Base-by-base conservation (phyloP, 2,113 vertebrate genomes). In the Oreotrochilus melanogaster region DNA sequence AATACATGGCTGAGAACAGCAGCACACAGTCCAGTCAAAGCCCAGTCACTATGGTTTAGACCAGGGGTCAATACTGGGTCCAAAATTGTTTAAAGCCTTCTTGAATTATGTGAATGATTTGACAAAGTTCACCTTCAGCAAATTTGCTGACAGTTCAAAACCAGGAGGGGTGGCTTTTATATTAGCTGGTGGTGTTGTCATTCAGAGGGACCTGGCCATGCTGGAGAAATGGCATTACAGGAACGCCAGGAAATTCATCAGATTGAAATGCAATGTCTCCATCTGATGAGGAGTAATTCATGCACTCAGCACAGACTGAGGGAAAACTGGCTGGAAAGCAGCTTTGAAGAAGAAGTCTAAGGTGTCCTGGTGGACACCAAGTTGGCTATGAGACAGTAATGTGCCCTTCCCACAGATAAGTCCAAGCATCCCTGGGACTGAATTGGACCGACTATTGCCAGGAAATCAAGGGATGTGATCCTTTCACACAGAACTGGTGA, bases 151-250 rank as follows among this genome's bases (percentile, higher is more conserved):
- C 2, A 2, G 28, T 24, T 47, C 3, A 69, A 79, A 83, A 25
- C 7, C 43, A 51, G 24, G 14, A 89, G 9, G 2, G 45, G 4
- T 10, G 8, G 11, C 23, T 90, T 4, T 22, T 84, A 13, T 5
- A 19, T 35, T 3, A 39, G 18, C 7, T 54, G 14, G 11, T 7
- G 4, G 1, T 57, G 5, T 18, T 64, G 12, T 6, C 9, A 1
- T 58, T 78, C 56, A 74, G 17, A 72, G 39, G 6, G 12, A 78
- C 27, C 7, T 43, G 30, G 15, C 61, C 14, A 33, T 18, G 6
- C 2, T 39, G 33, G 3, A 64, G 31, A 78, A 86, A 12, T 27
- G 6, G 6, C 7, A 35, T 62, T 22, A n/a, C 28, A 54, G 15
- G 7, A 85, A 50, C 3, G 43, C 13, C 33, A 31, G 12, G 6